A percentile compares a stretch with the other conserved stretches of the same genome.
phyloP scores from a whole-genome alignment of 2,797 vertebrate genomes.

The Sylvia borin region DNA sequence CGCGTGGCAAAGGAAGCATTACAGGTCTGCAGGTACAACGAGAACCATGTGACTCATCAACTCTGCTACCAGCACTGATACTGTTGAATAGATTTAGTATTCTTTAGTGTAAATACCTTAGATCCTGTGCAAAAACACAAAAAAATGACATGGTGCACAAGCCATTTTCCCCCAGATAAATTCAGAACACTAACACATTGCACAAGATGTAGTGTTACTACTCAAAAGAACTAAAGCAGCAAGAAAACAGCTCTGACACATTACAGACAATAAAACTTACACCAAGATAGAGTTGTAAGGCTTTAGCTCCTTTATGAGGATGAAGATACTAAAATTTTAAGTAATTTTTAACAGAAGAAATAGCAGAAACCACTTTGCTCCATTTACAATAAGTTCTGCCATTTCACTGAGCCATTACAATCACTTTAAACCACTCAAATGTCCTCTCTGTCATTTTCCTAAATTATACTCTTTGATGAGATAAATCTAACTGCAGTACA shows the following conservation, averaged over 20 bases:
- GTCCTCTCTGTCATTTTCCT: neutral
- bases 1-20: conserved; percentile 98
- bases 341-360: neutral
- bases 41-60: conserved; percentile 39
- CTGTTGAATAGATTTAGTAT: neutral
- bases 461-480: neutral
- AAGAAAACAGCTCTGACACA: neutral
- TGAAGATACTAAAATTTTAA: neutral
- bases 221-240: neutral
- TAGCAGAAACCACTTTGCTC: neutral
- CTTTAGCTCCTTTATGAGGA: neutral
- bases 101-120: neutral
- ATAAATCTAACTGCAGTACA: neutral
- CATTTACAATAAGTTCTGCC: conserved; percentile 5
- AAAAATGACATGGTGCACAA: neutral
- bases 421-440: neutral
- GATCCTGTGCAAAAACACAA: neutral
- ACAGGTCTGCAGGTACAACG: conserved; percentile 87
- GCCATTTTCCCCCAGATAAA: neutral
- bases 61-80: neutral
- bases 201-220: neutral
- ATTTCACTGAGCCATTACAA: neutral
- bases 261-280: neutral
- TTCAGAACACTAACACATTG: neutral
- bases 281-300: neutral